Percentiles rank a stretch among this genome's conserved stretches.
phyloP scores from a whole-genome alignment of 2,888 invertebrate species.

The Mellilla xanthometata region DNA sequence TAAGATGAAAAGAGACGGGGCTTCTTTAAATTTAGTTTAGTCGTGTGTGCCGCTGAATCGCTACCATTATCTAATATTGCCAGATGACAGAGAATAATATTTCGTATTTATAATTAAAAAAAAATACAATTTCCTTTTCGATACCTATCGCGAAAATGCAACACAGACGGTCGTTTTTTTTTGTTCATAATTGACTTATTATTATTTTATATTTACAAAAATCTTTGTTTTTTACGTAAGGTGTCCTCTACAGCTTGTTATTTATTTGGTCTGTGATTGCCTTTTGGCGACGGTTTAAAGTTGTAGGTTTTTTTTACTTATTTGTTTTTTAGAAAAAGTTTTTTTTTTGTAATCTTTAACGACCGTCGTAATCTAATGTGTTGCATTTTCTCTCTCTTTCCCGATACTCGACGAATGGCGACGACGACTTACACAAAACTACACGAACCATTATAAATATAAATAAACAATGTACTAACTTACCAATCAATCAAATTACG shows the following conservation, averaged over 20 bases:
- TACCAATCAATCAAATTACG: background rate
- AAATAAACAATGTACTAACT: background rate
- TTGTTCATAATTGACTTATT: slow-evolving; percentile 10
- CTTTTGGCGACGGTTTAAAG: slow-evolving; percentile 66
- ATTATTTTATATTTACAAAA: slow-evolving; percentile 28
- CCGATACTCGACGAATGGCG: slow-evolving; percentile 55
- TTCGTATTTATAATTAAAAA: too few relatives aligned
- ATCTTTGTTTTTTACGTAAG: slow-evolving; percentile 27
- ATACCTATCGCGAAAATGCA: slow-evolving; percentile 74
- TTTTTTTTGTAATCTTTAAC: slow-evolving; percentile 27
- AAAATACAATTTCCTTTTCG: slow-evolving; percentile 46
- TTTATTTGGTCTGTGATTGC: slow-evolving; percentile 73
- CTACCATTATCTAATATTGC: too few relatives aligned
- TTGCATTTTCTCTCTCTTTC: slow-evolving; percentile 81
- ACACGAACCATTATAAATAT: background rate
- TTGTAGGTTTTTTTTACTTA: slow-evolving; percentile 31
- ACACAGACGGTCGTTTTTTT: slow-evolving; percentile 75
- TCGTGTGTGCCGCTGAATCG: too few relatives aligned
- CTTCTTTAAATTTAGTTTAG: too few relatives aligned
- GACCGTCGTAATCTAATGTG: slow-evolving; percentile 74
- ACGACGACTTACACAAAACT: slow-evolving; percentile 30
- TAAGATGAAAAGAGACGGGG: too few relatives aligned
- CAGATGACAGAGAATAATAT: too few relatives aligned
- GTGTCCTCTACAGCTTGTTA: slow-evolving; percentile 44
- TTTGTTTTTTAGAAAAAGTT: slow-evolving; percentile 32